These are phyloP conservation scores for Glaucopsyche alexis DNA, from an alignment of 2,888 invertebrate genomes.

Conservation along the genomic window DNA sequence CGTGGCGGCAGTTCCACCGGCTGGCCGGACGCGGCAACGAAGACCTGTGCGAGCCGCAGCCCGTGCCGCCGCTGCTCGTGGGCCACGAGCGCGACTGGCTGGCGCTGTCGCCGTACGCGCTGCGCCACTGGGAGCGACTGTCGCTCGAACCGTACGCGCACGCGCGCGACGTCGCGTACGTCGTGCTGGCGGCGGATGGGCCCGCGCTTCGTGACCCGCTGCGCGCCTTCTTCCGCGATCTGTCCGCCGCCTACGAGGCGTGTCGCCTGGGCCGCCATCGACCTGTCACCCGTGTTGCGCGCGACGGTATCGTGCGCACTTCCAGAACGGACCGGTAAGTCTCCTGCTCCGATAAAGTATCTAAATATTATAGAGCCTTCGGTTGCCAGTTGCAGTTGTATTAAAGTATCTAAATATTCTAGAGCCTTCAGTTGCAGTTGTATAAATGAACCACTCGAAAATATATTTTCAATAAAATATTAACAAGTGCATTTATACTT, in stretches of 20 bases:
- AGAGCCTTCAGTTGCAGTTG: background rate
- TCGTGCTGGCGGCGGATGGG: constrained; percentile 96
- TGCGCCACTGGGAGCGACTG: constrained; percentile 98
- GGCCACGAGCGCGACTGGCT: constrained; percentile 98
- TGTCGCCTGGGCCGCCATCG: constrained; percentile 96
- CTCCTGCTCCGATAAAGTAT: background rate
- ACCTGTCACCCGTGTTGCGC: constrained; percentile 89
- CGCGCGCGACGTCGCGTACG: constrained; percentile 95
- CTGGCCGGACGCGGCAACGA: constrained; percentile 96
- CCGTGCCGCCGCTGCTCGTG: constrained; percentile 95
- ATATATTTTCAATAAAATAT: background rate
- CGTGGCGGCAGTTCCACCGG: constrained; percentile 98
- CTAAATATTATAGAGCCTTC: background rate
- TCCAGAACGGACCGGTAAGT: constrained; percentile 46
- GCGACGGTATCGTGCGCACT: constrained; percentile 93
- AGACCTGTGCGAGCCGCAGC: constrained; percentile 98
- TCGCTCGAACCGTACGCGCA: constrained; percentile 98
- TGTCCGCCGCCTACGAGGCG: constrained; percentile 96
- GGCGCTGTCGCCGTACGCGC: constrained; percentile 94
- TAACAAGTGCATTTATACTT: background rate
- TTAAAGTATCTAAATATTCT: background rate
- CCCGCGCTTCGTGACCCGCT: constrained; percentile 89
- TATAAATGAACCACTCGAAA: too few species aligned
- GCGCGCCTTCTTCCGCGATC: constrained; percentile 93
- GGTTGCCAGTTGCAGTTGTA: background rate